Conservation (phyloP, 2,797 vertebrate species). For the Muraenolepis orangiensis region DNA sequence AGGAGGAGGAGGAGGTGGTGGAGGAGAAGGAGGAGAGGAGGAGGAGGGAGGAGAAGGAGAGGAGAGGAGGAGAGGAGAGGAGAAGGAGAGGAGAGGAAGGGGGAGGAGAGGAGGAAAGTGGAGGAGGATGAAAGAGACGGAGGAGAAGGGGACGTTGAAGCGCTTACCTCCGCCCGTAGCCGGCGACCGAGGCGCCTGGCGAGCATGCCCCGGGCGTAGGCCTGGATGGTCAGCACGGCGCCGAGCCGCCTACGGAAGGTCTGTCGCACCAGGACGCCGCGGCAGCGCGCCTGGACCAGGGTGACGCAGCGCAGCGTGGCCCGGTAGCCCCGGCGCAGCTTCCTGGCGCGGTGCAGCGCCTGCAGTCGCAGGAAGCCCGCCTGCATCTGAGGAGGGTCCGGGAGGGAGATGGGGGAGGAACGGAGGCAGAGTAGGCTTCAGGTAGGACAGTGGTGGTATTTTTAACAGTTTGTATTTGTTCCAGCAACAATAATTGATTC, state of each 20-base stretch:
- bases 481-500: no score
- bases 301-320: conserved; percentile 75
- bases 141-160: no score
- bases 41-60: no score
- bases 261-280: conserved; percentile 83
- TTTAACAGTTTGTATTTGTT: no score
- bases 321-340: conserved; percentile 79
- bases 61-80: no score
- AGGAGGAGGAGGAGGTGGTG: no score
- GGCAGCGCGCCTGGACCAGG: conserved; percentile 83
- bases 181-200: conserved; percentile 85
- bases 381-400: conserved; percentile 78
- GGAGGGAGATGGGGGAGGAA: neutral
- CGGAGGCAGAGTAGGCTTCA: no score
- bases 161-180: conserved; percentile 83
- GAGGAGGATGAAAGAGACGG: no score
- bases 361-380: conserved; percentile 90
- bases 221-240: conserved; percentile 88
- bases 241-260: conserved; percentile 82
- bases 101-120: no score
- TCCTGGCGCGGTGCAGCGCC: conserved; percentile 86
- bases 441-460: no score
- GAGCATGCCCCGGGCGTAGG: conserved; percentile 89
- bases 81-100: no score
- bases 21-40: no score